Base-by-base conservation (phyloP, 2,888 invertebrate species). In the Nomada fabriciana region DNA sequence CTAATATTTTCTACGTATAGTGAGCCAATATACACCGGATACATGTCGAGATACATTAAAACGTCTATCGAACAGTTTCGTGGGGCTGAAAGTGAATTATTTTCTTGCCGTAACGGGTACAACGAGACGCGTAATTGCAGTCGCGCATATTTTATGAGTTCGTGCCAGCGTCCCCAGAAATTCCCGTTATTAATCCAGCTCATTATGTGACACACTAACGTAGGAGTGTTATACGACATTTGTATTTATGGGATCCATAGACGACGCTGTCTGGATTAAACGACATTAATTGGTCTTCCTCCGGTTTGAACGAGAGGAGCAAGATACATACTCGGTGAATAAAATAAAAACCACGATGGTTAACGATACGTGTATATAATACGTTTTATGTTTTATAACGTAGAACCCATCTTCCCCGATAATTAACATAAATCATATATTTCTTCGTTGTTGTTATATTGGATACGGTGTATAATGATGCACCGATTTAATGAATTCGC, bases 141-240 rank as follows among this genome's bases (percentile, higher is more conserved):
- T 43, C 78, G 57, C 65, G 71, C 71, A 85, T 87, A 79, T 72
- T 78, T 88, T 63, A 74, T 71, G 64, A 71, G 64, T 70, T 64
- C 36, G 53, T 64, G 52, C 50, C 67, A 77, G 73, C 64, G 74
- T 72, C 79, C 29, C 42, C 43, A 68, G 82, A 79, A 88, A 85
- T 80, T 82, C 69, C 23, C 74, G 60, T 77, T 79, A 88, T 87
- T 88, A 76, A 79, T 87, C 59, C 74, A 71, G 75, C 82, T 78
- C 52, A 77, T 87, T 87, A 89, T 68, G 59, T 9, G 67, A 53
- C 63, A 53, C 43, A 36, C 72, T 29, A 67, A 72, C 81, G 74
- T 77, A 76, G 72, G 74, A 83, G 74, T 71, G 64, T 55, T 77
- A 76, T 61, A 74, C 43, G 69, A 63, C 61, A 42, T 36, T 36